Conservation (phyloP, 2,888 invertebrate species). For the Aplocera efformata region DNA sequence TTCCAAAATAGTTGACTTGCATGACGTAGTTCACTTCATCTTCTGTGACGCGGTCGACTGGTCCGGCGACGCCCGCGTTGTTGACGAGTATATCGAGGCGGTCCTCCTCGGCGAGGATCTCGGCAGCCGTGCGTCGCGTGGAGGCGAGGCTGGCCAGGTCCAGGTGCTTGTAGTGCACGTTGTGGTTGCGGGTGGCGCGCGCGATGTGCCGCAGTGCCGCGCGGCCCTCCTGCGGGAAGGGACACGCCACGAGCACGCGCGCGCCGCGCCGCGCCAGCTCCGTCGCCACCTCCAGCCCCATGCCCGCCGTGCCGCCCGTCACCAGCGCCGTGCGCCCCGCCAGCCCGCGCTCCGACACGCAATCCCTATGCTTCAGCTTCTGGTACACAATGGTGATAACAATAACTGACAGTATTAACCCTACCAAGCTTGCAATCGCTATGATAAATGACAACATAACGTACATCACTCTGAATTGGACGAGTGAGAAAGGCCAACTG, state of each 20-base stretch:
- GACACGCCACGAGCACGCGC: slow-evolving; percentile 53
- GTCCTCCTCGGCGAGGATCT: slow-evolving; percentile 83
- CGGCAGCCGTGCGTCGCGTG: slow-evolving; percentile 87
- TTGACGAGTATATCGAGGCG: slow-evolving; percentile 90
- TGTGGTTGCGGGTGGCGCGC: slow-evolving; percentile 81
- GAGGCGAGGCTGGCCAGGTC: slow-evolving; percentile 87
- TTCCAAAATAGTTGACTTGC: slow-evolving; percentile 36
- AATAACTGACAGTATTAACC: neutral
- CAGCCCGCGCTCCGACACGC: slow-evolving; percentile 32
- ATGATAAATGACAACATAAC: too few relatives aligned
- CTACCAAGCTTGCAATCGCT: neutral
- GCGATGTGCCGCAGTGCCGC: slow-evolving; percentile 77
- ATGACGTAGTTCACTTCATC: slow-evolving; percentile 92
- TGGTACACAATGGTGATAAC: neutral
- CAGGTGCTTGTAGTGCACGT: slow-evolving; percentile 83
- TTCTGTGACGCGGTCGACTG: slow-evolving; percentile 69
- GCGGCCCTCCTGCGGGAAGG: slow-evolving; percentile 46
- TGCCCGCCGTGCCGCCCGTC: slow-evolving; percentile 56
- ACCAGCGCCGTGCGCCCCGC: slow-evolving; percentile 43
- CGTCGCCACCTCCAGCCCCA: slow-evolving; percentile 51
- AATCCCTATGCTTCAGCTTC: neutral
- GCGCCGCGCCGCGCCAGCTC: slow-evolving; percentile 53
- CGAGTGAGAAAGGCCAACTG: too few relatives aligned
- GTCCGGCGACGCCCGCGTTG: slow-evolving; percentile 88
- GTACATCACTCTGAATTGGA: too few relatives aligned